Conservation (phyloP, 2,888 invertebrate genomes). For the Stenotaenia linearis region DNA sequence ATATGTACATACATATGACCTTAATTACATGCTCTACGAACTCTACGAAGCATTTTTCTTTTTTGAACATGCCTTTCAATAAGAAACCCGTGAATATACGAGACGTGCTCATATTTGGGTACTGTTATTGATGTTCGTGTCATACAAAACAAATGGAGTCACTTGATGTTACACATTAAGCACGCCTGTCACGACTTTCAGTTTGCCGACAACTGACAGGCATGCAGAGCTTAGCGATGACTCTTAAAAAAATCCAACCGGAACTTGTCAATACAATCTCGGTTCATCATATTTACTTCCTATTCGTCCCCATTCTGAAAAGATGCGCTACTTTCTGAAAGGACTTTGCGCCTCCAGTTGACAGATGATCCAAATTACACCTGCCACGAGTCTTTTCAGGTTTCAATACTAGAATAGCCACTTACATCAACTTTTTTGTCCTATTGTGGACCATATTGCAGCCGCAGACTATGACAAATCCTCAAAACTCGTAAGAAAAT, state of each 20-base stretch:
- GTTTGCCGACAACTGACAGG: conserved; percentile 8
- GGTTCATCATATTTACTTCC: background rate
- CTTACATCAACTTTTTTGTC: background rate
- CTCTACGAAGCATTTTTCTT: background rate
- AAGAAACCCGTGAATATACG: background rate
- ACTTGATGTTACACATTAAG: background rate
- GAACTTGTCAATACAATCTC: conserved; percentile 24
- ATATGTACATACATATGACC: background rate
- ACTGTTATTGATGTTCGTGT: background rate
- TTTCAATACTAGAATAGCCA: background rate
- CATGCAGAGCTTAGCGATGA: background rate
- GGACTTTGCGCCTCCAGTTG: background rate
- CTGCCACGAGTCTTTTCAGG: conserved; percentile 8
- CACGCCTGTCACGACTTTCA: conserved; percentile 11
- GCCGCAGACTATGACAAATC: conserved; percentile 1
- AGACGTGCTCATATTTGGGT: background rate
- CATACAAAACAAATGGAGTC: background rate
- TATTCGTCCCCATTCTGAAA: conserved; percentile 18
- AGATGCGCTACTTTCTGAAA: conserved; percentile 8
- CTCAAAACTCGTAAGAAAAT: background rate
- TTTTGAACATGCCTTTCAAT: background rate
- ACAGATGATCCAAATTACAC: conserved; percentile 14
- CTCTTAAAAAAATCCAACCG: background rate
- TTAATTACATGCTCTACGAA: background rate
- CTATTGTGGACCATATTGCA: background rate